Conservation (phyloP, 2,888 invertebrate genomes). For the Rosalia funebris region DNA sequence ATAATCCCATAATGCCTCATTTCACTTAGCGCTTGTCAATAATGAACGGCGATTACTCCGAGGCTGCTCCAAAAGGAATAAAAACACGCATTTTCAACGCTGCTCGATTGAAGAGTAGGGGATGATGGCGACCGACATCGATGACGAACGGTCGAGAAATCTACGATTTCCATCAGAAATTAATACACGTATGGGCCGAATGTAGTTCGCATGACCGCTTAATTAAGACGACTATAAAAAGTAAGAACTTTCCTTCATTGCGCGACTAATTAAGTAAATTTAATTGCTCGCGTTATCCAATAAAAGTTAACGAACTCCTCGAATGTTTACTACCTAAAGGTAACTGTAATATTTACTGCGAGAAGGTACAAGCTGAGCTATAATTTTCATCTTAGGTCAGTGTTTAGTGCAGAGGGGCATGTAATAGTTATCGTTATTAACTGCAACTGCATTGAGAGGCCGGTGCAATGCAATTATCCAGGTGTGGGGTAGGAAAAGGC, state of each 20-base stretch:
- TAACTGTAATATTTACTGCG: slow-evolving; percentile 27
- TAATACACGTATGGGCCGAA: neutral
- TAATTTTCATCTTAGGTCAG: slow-evolving; percentile 12
- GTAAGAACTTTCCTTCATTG: slow-evolving; percentile 22
- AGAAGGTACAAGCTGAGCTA: slow-evolving; percentile 1
- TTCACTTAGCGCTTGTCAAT: too few relatives aligned
- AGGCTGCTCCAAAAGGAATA: too few relatives aligned
- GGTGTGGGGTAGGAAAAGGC: too few relatives aligned
- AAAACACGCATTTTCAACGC: too few relatives aligned
- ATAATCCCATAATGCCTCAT: too few relatives aligned
- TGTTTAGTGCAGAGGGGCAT: slow-evolving; percentile 1
- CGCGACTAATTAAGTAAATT: slow-evolving; percentile 28
- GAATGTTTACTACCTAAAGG: slow-evolving; percentile 24
- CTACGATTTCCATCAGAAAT: too few relatives aligned
- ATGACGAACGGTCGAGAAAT: too few relatives aligned
- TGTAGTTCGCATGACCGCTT: slow-evolving; percentile 12
- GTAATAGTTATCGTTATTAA: neutral
- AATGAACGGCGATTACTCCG: too few relatives aligned
- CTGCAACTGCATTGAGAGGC: too few relatives aligned
- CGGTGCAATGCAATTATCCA: too few relatives aligned
- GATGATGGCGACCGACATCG: too few relatives aligned
- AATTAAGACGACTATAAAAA: slow-evolving; percentile 19
- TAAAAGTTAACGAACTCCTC: slow-evolving; percentile 26
- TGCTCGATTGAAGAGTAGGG: too few relatives aligned
- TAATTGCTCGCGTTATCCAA: slow-evolving; percentile 29